Conservation (phyloP, 2,797 vertebrate genomes). For the Onychomys torridus region DNA sequence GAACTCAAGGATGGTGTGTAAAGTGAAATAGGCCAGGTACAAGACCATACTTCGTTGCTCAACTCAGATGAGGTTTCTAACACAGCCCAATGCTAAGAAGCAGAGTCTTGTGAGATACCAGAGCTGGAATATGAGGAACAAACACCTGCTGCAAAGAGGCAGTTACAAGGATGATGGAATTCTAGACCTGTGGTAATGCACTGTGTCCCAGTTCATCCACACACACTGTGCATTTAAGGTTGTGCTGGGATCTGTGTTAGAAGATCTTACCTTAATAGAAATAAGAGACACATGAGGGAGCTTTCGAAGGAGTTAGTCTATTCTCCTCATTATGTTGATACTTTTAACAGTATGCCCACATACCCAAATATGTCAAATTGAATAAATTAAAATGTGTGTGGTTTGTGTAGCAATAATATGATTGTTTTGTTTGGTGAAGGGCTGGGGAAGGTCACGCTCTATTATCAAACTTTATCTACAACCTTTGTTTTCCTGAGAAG, state of each 20-base stretch:
- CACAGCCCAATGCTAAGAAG: background rate
- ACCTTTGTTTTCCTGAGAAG: background rate
- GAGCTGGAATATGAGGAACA: accelerated
- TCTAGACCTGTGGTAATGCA: background rate
- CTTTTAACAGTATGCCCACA: background rate
- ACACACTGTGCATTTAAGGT: background rate
- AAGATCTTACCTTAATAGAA: background rate
- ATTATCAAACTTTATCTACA: background rate
- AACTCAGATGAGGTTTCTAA: background rate
- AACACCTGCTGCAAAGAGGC: background rate
- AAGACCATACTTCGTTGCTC: background rate
- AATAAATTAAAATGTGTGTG: background rate
- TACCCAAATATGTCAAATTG: background rate
- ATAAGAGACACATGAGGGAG: background rate
- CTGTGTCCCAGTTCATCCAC: no score
- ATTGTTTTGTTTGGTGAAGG: background rate
- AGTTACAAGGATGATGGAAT: background rate
- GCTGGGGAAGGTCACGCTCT: background rate
- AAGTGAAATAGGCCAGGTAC: background rate
- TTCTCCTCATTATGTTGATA: background rate
- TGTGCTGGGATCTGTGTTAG: background rate
- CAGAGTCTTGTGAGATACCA: background rate
- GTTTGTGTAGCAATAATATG: background rate
- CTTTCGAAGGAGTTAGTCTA: background rate
- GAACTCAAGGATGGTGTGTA: background rate